Evolutionary conservation across 1,140 invertebrate species (phyloP), one percentile per base, ranked within the genome.

Genomic region (Trichoplusia ni): DNA sequence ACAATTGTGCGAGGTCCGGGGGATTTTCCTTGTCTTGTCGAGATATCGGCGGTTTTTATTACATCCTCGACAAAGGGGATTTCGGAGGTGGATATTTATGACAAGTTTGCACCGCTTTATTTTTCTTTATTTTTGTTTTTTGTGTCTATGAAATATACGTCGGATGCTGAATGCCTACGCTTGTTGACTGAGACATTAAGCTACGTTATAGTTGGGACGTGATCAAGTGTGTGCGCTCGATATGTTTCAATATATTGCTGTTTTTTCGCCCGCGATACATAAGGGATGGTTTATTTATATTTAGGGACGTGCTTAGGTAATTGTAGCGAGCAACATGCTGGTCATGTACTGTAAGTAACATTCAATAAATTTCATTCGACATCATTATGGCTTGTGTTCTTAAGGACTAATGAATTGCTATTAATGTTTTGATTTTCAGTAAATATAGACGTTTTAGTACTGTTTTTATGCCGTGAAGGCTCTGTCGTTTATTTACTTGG

Each of bases 11-110:
- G 65, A 31, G 63, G 71, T 61, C 69, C 60, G 67, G 29, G 77
- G 68, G 64, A 67, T 64, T 65, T 61, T 70, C 69, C 68, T 67
- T 71, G 71, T 75, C 71, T 70, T 73, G 76, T 74, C 54, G 66
- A 58, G 71, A 63, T 77, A 74, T 82, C 72, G 77, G 75, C 64
- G 75, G 73, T 76, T 72, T 79, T 79, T 85, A 68, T 82, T 80
- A 53, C 67, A 59, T 67, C 63, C 66, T 56, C 58, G 51, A 60
- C 60, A 70, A 67, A 77, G 71, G 71, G 77, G 71, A 67, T 70
- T 60, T 64, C 19, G 60, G 58, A 46, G 61, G 64, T 62, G 35
- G 64, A 65, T 59, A 64, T 70, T 73, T 67, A 65, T 71, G 64
- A 67, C 64, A 64, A 70, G 59, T 69, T 65, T 59, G 66, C 58